phyloP scores from a whole-genome alignment of 2,888 invertebrate species.

The Zaprionus bogoriensis region DNA sequence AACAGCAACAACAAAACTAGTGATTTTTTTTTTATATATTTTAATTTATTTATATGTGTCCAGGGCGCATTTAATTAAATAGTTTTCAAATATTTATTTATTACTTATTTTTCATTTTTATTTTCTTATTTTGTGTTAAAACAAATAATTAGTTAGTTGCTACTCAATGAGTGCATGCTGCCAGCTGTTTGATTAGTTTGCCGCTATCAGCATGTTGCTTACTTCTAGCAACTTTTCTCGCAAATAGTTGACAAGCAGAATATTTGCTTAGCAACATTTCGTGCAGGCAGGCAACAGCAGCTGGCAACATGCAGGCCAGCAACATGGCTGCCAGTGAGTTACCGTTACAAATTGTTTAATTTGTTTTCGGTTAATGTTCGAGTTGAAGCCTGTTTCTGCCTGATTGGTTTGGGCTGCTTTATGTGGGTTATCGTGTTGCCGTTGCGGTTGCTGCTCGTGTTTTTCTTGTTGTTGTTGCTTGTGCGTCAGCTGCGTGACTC shows the following conservation, averaged over 20 bases:
- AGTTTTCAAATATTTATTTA: too few relatives aligned
- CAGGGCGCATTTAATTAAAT: too few relatives aligned
- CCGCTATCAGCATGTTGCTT: background rate
- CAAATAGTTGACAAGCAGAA: constrained; percentile 18
- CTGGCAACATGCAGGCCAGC: constrained; percentile 2
- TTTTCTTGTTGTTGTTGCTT: constrained; percentile 12
- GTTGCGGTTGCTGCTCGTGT: constrained; percentile 3
- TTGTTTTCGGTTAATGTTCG: constrained; percentile 58
- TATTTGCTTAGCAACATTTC: background rate
- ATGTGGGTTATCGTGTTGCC: constrained; percentile 58
- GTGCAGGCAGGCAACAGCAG: background rate
- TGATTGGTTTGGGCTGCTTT: constrained; percentile 44
- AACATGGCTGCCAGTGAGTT: constrained; percentile 24
- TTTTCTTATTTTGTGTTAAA: background rate
- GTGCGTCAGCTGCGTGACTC: constrained; percentile 57
- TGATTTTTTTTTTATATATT: too few relatives aligned
- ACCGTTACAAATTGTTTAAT: constrained; percentile 73
- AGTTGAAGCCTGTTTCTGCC: constrained; percentile 47
- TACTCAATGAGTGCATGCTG: background rate
- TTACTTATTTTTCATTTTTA: too few relatives aligned
- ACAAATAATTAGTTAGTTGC: background rate
- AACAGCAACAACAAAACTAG: too few relatives aligned
- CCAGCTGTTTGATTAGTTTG: too few relatives aligned
- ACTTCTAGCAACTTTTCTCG: constrained; percentile 23
- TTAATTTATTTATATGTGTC: too few relatives aligned